Evolutionary conservation across 2,113 vertebrate genomes (phyloP), one percentile per base, ranked within the genome.

Genomic region (Brachypteracias leptosomus): DNA sequence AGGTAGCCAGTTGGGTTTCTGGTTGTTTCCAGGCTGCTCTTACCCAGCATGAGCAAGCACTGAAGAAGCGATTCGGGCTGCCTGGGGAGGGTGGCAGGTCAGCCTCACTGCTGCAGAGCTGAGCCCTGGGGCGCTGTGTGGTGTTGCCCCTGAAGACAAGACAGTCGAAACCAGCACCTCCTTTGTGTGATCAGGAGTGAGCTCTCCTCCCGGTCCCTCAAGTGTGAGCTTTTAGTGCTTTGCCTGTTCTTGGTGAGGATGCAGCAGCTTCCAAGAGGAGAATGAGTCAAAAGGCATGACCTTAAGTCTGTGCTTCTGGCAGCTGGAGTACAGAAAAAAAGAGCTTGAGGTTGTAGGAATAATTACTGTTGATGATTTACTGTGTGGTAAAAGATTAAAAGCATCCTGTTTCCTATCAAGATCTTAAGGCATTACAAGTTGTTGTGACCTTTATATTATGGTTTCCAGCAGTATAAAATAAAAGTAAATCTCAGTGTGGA

Each of bases 391-490:
- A 57, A 33, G 70, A 93, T 90, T 95, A 90, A 91, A 90, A 44
- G 24, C 58, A 85, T 87, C 85, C 67, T 79, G 58, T 76, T 93
- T 93, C 80, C 83, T 71, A 12, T 89, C 29, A 89, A 47, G 84
- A 84, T 93, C 86, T 84, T 81, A 78, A 35, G 49, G 80, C 57
- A 83, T 79, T 90, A 90, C 62, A 74, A 80, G 79, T 88, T 88
- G 72, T 92, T 89, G 36, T 90, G 91, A 94, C 90, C 85, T 95
- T 95, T 94, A 44, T 54, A 58, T 82, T 83, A 70, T 52, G n/a
- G 58, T 76, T 93, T 90, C 68, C 73, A 86, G 82, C 2, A 1
- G 75, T 55, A 81, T 67, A 63, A 79, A 92, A 94, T 87, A 68
- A 70, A 95, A 85, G 85, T 38, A 83, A 77, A 72, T 93, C 67